Evolutionary conservation across 2,113 vertebrate species (phyloP).

Genomic region (Microtus oregoni): DNA sequence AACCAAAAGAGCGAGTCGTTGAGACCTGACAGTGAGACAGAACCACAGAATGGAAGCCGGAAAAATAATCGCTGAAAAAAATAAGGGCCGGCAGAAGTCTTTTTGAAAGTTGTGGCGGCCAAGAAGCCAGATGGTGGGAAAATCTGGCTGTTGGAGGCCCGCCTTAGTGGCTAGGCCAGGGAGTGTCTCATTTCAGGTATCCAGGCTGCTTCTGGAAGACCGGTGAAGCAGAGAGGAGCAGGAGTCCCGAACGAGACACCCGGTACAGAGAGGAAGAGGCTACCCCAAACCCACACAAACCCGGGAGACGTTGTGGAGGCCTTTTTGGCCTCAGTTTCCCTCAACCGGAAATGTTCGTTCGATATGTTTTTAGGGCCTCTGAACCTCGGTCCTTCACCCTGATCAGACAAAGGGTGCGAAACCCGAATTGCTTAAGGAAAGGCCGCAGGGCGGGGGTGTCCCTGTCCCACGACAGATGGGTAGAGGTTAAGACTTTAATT

Average conservation of each 20-base stretch:
- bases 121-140: neutral
- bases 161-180: neutral
- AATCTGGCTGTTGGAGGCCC: neutral
- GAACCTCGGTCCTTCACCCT: neutral
- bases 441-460: neutral
- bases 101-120: neutral
- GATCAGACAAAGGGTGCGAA: constrained; percentile 75
- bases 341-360: neutral
- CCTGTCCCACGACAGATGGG: constrained; percentile 77
- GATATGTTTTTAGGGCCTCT: neutral
- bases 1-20: neutral
- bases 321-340: too few species aligned
- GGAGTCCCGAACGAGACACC: too few species aligned
- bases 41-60: neutral
- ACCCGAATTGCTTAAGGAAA: neutral
- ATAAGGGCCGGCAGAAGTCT: neutral
- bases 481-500: constrained; percentile 77
- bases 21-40: neutral
- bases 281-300: neutral
- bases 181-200: neutral
- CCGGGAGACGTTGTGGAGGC: accelerated
- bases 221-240: neutral
- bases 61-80: neutral
- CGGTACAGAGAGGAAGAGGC: accelerated
- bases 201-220: neutral